A percentile compares a stretch with the other conserved stretches of the same genome.
Conservation (phyloP, 1,140 invertebrate genomes). For the Lithobius niger region DNA sequence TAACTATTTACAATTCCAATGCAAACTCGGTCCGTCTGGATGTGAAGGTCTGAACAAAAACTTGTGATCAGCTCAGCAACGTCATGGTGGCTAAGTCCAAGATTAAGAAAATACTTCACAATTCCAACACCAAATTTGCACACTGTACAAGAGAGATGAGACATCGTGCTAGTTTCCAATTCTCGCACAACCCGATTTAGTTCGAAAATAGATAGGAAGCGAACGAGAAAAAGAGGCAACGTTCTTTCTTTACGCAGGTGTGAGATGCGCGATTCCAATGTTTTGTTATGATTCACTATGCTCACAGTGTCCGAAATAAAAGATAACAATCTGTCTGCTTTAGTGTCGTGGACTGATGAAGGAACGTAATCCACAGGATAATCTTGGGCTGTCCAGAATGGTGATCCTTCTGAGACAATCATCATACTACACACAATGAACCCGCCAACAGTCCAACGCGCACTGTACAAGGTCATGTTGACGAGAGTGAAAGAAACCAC, state of each 20-base stretch:
- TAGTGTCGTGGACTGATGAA: not conserved
- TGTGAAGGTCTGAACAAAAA: not conserved
- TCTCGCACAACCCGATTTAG: slow-evolving; percentile 69
- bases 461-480: no score
- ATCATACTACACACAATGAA: no score
- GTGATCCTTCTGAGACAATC: no score
- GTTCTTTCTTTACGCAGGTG: not conserved
- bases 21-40: not conserved
- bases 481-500: no score
- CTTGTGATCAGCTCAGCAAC: not conserved
- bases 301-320: not conserved
- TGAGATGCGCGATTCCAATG: not conserved
- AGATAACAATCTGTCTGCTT: not conserved
- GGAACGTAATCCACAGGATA: no score
- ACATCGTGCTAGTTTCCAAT: slow-evolving; percentile 79
- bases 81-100: not conserved
- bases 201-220: slow-evolving; percentile 42
- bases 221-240: not conserved
- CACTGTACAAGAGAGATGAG: slow-evolving; percentile 76
- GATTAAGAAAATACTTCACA: not conserved
- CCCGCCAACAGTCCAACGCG: no score
- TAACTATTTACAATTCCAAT: not conserved
- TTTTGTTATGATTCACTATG: not conserved
- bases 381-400: no score
- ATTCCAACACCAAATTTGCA: slow-evolving; percentile 53